These are phyloP conservation scores for Pampus argenteus DNA, from an alignment of 2,797 vertebrate genomes.

Conservation along the genomic window DNA sequence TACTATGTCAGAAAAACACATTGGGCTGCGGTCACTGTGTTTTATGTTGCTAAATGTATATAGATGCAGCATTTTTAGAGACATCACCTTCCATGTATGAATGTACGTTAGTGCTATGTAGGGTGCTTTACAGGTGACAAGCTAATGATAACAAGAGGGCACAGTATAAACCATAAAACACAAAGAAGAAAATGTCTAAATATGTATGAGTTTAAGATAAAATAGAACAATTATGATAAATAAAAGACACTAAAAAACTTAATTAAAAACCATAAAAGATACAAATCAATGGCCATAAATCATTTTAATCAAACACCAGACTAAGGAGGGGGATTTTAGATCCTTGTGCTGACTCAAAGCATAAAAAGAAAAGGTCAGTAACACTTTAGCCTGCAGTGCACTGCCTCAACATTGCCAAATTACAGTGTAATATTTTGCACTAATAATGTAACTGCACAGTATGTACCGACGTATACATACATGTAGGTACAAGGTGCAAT, in stretches of 20 bases:
- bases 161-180: background rate
- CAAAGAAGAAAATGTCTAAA: background rate
- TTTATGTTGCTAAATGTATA: background rate
- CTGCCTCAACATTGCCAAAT: no score
- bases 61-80: no score
- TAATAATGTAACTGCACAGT: no score
- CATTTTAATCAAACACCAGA: no score
- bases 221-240: background rate
- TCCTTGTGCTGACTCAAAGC: background rate
- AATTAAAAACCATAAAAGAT: background rate
- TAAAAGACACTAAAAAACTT: background rate
- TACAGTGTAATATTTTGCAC: no score
- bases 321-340: no score
- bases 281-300: background rate
- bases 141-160: background rate
- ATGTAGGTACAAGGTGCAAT: no score
- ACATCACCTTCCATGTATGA: no score
- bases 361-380: background rate
- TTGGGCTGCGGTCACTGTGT: background rate
- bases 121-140: background rate
- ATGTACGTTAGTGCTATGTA: no score
- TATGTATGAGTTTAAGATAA: background rate
- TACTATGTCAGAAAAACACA: background rate
- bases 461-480: no score
- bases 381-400: no score